These are phyloP conservation scores for Notiomystis cincta DNA, from an alignment of 2,113 vertebrate species.

Conservation along the genomic window DNA sequence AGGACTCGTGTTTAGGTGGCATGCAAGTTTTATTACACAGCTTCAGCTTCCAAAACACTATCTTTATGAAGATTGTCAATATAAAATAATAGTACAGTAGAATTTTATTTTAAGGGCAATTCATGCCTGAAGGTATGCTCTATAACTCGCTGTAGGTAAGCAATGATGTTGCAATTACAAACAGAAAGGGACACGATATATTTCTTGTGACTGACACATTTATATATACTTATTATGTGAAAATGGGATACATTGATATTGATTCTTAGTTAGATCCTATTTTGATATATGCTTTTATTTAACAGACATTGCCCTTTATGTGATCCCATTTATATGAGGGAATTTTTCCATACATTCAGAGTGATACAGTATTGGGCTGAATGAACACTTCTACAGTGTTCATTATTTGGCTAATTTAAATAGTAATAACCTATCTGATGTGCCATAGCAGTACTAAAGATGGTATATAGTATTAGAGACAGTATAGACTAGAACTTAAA, in stretches of 20 bases:
- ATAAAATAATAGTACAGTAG: not conserved
- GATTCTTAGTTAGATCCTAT: slow-evolving; percentile 60
- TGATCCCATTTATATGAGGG: slow-evolving; percentile 57
- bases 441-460: slow-evolving; percentile 42
- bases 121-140: slow-evolving; percentile 15
- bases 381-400: slow-evolving; percentile 57
- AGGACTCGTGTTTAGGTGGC: not conserved
- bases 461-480: slow-evolving; percentile 25
- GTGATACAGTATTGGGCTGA: slow-evolving; percentile 49
- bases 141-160: not conserved
- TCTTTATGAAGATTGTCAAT: not conserved
- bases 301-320: slow-evolving; percentile 66
- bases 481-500: slow-evolving; percentile 46
- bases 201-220: slow-evolving; percentile 42
- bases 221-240: slow-evolving; percentile 41
- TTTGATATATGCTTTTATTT: slow-evolving; percentile 66
- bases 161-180: slow-evolving; percentile 27
- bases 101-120: slow-evolving; percentile 44
- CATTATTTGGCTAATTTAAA: slow-evolving; percentile 71
- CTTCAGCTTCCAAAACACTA: not conserved
- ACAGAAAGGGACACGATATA: not conserved
- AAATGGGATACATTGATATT: slow-evolving; percentile 25
- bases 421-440: slow-evolving; percentile 54
- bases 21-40: not conserved
- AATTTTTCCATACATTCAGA: slow-evolving; percentile 27